Evolutionary conservation across 2,113 vertebrate genomes (phyloP).

Genomic region (Sardina pilchardus): DNA sequence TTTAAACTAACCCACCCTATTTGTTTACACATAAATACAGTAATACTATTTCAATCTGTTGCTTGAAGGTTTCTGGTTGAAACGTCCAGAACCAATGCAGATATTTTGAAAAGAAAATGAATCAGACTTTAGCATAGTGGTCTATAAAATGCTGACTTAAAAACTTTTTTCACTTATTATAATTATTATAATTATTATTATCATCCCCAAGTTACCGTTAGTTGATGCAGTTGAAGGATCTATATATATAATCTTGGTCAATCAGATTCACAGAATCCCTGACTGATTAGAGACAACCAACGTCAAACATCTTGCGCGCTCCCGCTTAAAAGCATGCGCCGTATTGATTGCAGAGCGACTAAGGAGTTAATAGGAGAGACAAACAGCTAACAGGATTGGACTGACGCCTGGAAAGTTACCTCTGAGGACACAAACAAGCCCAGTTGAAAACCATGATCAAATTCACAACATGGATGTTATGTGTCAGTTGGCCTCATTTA

Average conservation of each 20-base stretch:
- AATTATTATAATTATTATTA: no score
- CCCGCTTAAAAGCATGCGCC: neutral
- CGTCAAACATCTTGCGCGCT: neutral
- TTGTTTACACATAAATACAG: neutral
- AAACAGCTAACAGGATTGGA: conserved; percentile 9
- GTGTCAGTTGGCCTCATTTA: no score
- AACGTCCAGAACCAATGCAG: no score
- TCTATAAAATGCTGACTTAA: no score
- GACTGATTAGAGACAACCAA: conserved; percentile 4
- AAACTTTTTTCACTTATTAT: no score
- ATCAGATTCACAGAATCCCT: neutral
- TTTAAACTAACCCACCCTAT: no score
- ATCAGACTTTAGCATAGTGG: no score
- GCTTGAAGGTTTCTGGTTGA: no score
- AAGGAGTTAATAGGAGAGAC: neutral
- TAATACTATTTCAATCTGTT: no score
- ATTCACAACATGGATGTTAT: neutral
- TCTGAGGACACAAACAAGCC: neutral
- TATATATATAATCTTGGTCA: neutral
- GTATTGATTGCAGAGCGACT: neutral
- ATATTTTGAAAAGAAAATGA: no score
- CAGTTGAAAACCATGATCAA: neutral
- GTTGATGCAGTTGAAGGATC: no score
- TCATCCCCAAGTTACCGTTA: no score
- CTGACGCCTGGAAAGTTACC: neutral